These are phyloP conservation scores for Cyanoliseus patagonus DNA, from an alignment of 2,113 vertebrate species.

Conservation along the genomic window DNA sequence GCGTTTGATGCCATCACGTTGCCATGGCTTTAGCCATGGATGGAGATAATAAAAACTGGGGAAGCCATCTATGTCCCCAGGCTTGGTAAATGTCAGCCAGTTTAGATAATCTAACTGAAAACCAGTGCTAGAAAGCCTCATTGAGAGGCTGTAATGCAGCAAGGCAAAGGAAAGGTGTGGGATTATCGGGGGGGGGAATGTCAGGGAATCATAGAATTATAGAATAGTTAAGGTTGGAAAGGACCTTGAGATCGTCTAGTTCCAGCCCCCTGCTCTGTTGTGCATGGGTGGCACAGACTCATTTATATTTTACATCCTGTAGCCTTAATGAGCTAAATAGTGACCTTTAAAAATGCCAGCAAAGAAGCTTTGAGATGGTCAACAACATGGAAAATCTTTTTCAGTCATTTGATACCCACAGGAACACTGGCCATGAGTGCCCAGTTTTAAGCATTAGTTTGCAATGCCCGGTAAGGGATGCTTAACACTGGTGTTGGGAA, in stretches of 20 bases:
- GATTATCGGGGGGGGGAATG: neutral
- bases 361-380: neutral
- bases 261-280: neutral
- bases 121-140: neutral
- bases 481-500: fast-evolving
- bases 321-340: neutral
- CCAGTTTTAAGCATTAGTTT: neutral
- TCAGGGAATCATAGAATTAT: neutral
- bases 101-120: neutral
- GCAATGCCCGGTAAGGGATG: neutral
- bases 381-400: neutral
- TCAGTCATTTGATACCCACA: neutral
- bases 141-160: neutral
- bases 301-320: slow-evolving; percentile 13
- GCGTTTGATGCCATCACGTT: fast-evolving
- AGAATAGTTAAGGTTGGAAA: too few relatives aligned
- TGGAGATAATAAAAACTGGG: neutral
- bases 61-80: neutral
- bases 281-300: neutral
- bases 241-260: too few relatives aligned
- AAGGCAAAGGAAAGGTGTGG: neutral
- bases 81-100: neutral
- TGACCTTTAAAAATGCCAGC: slow-evolving; percentile 55
- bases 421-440: neutral
- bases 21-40: neutral